Base-by-base conservation (phyloP, 2,888 invertebrate species). In the Cryptophagus acutangulus region DNA sequence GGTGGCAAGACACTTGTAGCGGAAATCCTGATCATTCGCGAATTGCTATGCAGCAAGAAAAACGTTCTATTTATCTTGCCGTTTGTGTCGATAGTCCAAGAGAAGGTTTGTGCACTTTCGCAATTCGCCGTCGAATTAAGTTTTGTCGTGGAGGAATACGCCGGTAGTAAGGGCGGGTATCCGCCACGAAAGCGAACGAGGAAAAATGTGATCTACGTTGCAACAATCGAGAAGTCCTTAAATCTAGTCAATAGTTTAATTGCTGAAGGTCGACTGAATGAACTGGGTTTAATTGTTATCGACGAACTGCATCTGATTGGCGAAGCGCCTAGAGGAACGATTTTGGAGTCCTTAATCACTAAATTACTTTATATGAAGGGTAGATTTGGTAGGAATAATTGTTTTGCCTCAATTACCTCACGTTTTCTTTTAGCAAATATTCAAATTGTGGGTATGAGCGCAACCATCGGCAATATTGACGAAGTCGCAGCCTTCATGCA, bases 1-100 rank as follows among this genome's bases (percentile, higher is more conserved):
- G 96, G 96, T 1, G 97, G 96, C 1, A 97, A 97, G 73, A 97
- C 97, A 1, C 72, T 97, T 17, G 94, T 97, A 8, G 95, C 97
- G 0, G 97, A 97, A 71, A 86, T 97, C 43, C 73, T 97, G 33
- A 92, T 97, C 76, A 70, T 96, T 12, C 74, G 83, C 29, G 91
- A 95, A 71, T 71, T 96, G 3, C 67, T 95, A 6, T 84, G 86
- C 49, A 75, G 81, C 38, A 81, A 83, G 58, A 83, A 78, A 54
- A 90, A 94, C 76, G 90, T 82, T 8, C 69, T 97, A 14, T 87
- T 97, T 52, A 81, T 97, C 52, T 71, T 97, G 43, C 97, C 97
- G 0, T 97, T 87, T 74, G 92, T 97, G 9, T 89, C 96, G 3
- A 86, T 97, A 58, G 97, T 96, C 0, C 95, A 97, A 66, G 97